Evolutionary conservation across 2,113 vertebrate species (phyloP).

Genomic region (Pterocles burchelli): DNA sequence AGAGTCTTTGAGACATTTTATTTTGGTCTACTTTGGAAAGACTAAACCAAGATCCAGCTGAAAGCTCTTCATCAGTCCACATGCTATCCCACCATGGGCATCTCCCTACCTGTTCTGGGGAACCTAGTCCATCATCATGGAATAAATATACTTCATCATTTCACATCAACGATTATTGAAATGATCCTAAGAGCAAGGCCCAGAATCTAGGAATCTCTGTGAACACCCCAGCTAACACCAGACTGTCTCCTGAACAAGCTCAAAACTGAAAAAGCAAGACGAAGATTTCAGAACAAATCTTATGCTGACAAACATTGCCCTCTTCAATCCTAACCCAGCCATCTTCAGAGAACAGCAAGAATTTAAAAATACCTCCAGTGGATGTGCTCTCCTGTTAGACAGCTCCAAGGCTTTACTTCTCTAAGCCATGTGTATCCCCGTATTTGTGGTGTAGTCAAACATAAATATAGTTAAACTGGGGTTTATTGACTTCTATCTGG

Average conservation of each 20-base stretch:
- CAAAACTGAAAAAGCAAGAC: not conserved
- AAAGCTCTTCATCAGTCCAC: not conserved
- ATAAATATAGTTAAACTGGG: not conserved
- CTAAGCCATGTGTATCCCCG: accelerated
- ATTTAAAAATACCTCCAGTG: not conserved
- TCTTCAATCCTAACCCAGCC: not conserved
- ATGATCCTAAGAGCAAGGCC: not conserved
- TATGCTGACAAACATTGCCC: not conserved
- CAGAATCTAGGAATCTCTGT: not conserved
- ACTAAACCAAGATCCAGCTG: not conserved
- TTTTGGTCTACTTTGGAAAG: not conserved
- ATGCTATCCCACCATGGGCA: accelerated
- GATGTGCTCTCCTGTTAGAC: not conserved
- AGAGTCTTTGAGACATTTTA: not conserved
- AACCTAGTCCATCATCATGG: not conserved
- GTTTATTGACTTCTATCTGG: not conserved
- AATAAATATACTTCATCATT: not conserved
- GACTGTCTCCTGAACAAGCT: not conserved
- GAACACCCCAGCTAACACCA: not conserved
- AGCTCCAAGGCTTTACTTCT: not conserved
- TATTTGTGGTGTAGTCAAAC: not conserved
- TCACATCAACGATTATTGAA: not conserved
- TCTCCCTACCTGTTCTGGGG: not conserved
- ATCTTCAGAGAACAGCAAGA: not conserved
- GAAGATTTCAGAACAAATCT: not conserved